Evolutionary conservation across 2,888 invertebrate species (phyloP).

Genomic region (Tetanocera ferruginea): DNA sequence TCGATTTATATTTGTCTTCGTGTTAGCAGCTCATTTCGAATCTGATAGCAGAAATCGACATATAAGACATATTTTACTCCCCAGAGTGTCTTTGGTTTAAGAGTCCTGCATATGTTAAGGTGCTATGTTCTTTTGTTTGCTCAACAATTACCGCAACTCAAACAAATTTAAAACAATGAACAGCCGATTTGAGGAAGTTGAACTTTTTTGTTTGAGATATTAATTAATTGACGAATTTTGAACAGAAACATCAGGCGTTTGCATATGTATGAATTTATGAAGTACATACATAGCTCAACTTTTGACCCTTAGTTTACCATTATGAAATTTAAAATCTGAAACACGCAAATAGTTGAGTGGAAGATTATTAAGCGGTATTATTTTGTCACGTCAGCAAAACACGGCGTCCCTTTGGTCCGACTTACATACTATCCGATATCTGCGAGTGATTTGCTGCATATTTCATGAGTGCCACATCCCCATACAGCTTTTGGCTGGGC

Average conservation of each 20-base stretch:
- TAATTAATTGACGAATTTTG: neutral
- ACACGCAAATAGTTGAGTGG: conserved; percentile 18
- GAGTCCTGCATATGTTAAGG: neutral
- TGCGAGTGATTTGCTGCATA: conserved; percentile 62
- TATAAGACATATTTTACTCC: neutral
- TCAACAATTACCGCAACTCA: conserved; percentile 9
- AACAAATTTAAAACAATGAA: neutral
- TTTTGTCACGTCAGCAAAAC: neutral
- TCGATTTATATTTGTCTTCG: conserved; percentile 23
- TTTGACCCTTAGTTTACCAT: neutral
- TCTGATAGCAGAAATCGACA: neutral
- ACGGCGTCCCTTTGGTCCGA: neutral
- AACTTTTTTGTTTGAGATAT: neutral
- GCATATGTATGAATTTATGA: neutral
- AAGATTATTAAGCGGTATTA: neutral
- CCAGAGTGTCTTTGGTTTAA: conserved; percentile 18
- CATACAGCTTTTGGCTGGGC: conserved; percentile 25
- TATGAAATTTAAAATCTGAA: conserved; percentile 2
- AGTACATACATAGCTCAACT: neutral
- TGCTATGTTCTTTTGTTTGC: neutral
- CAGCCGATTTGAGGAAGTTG: conserved; percentile 1
- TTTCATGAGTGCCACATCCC: conserved; percentile 55
- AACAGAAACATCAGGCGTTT: neutral
- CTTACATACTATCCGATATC: neutral
- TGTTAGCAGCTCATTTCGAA: conserved; percentile 15